Evolutionary conservation across 2,113 vertebrate genomes (phyloP), one percentile per base, ranked within the genome.

Genomic region (Emydocephalus ijimae): DNA sequence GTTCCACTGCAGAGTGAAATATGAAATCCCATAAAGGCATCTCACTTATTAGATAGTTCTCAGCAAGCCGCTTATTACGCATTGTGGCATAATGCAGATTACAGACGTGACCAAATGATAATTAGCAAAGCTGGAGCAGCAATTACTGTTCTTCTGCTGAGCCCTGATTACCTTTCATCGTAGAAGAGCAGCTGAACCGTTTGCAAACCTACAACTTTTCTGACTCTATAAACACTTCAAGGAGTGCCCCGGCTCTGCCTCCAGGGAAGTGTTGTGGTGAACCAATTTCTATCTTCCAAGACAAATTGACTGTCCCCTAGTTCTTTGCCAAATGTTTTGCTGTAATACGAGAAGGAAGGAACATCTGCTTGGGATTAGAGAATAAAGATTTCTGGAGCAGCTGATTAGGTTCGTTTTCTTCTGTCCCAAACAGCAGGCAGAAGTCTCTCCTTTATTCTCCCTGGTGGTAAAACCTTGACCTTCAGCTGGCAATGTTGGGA

Each of bases 121-220:
- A 97, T 98, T 97, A 97, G 95, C 95, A 92, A 97, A 97, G 95
- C 95, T 95, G 95, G 94, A 97, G 90, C 95, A 95, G 94, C 98
- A 97, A 97, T 98, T 97, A 97, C 96, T 14, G 81, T 94, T 97
- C 93, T 96, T 97, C 93, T 94, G 95, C 91, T 96, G 95, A 3
- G 0, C 94, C 92, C 90, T 94, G 97, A 95, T 97, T 96, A 90
- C 97, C 92, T 94, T 90, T 69, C 95, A 93, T 85, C 94, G 94
- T 94, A 95, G 94, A 96, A 93, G 34, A 89, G 95, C 95, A 96
- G 96, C 91, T 74, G 94, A 96, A 92, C 1, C 20, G 91, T 96
- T 95, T 93, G 91, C 69, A 92, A 95, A 94, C 87, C 93, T 2
- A 0, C 88, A 92, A 92, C 90, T 96, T 43, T 45, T 26, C 91